These are phyloP conservation scores for Urocolius indicus DNA, from an alignment of 2,113 vertebrate species.

Conservation along the genomic window DNA sequence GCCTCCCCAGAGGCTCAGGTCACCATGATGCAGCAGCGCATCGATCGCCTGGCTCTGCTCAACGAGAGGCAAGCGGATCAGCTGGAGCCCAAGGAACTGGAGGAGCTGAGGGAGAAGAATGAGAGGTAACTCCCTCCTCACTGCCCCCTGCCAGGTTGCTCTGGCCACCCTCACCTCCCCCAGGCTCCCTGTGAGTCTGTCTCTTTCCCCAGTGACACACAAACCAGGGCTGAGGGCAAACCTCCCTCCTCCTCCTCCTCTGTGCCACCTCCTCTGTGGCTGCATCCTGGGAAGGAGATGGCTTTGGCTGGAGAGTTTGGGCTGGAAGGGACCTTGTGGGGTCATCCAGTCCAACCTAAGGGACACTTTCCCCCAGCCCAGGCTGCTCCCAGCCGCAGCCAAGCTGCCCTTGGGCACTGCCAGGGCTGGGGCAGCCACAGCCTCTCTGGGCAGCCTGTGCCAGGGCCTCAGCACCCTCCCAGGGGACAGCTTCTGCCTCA, in stretches of 20 bases:
- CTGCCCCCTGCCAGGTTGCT: neutral
- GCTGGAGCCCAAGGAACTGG: conserved; percentile 76
- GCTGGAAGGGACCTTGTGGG: neutral
- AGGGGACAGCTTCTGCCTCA: too few relatives aligned
- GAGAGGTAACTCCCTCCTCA: conserved; percentile 67
- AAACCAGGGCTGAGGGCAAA: neutral
- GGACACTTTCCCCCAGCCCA: too few relatives aligned
- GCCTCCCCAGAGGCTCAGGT: conserved; percentile 81
- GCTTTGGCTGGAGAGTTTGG: neutral
- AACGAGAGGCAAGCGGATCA: conserved; percentile 74
- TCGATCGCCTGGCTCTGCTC: conserved; percentile 83
- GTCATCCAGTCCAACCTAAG: too few relatives aligned
- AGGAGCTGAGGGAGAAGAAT: conserved; percentile 83
- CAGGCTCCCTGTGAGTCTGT: fast-evolving
- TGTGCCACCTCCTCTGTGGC: neutral
- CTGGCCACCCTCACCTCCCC: neutral
- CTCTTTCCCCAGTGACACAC: neutral
- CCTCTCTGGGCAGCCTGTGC: too few relatives aligned
- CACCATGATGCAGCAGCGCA: conserved; percentile 82
- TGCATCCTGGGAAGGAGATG: neutral
- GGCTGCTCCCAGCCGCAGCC: too few relatives aligned
- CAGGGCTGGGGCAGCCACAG: too few relatives aligned
- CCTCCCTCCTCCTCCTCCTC: neutral
- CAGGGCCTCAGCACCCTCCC: too few relatives aligned
- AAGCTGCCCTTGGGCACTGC: too few relatives aligned